A percentile compares a stretch with the other conserved stretches of the same genome.
These are phyloP conservation scores for Thymallus thymallus DNA, from an alignment of 2,113 vertebrate genomes.

Conservation along the genomic window DNA sequence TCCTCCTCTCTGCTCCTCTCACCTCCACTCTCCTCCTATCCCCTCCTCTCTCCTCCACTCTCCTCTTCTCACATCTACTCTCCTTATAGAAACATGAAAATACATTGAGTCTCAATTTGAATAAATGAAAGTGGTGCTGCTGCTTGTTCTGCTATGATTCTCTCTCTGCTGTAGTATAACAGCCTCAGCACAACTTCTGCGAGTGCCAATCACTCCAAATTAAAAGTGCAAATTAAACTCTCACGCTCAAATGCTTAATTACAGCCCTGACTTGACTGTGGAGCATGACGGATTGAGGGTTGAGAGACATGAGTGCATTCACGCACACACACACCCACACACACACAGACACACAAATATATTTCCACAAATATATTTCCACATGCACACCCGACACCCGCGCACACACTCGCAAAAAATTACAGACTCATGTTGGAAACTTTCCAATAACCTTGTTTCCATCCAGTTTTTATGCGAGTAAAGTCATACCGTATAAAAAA, in stretches of 20 bases:
- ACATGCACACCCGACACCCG: conserved; percentile 11
- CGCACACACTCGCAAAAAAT: background rate
- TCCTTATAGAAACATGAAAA: conserved; percentile 40
- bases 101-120: conserved; percentile 31
- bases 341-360: conserved; percentile 14
- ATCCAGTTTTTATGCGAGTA: too few relatives aligned
- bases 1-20: too few relatives aligned
- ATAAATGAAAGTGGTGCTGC: background rate
- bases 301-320: conserved; percentile 40
- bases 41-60: too few relatives aligned
- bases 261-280: conserved; percentile 64
- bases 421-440: too few relatives aligned
- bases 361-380: background rate
- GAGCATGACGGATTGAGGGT: conserved; percentile 51
- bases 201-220: conserved; percentile 68
- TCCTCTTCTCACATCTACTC: background rate
- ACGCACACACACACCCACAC: conserved; percentile 11
- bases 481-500: too few relatives aligned
- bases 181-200: conserved; percentile 58
- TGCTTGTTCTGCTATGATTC: too few relatives aligned
- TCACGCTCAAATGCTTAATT: conserved; percentile 69
- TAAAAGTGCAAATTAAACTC: conserved; percentile 72
- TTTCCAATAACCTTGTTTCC: too few relatives aligned
- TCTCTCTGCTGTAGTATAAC: conserved; percentile 49
- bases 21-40: too few relatives aligned